Percentiles rank a stretch among this genome's conserved stretches.
Evolutionary conservation across 2,113 vertebrate genomes (phyloP).

Genomic region (Rhea americana): DNA sequence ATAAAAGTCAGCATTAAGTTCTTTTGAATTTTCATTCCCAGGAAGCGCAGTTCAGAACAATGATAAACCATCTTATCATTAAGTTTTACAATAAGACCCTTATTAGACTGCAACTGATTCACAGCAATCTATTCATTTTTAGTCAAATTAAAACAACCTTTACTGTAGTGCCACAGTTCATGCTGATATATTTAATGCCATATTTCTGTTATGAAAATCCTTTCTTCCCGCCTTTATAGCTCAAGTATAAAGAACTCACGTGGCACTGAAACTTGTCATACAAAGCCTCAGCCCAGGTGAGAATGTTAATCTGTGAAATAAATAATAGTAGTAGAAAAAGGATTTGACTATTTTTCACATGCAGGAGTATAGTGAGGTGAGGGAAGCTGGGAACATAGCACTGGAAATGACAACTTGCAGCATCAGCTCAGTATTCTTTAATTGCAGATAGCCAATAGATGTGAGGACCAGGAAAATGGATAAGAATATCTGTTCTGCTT

Average conservation of each 20-base stretch:
- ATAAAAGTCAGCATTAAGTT: constrained; percentile 23
- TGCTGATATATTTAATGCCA: constrained; percentile 38
- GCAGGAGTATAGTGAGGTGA: not conserved
- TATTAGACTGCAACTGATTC: constrained; percentile 59
- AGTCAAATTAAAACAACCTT: constrained; percentile 65
- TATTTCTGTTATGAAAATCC: constrained; percentile 38
- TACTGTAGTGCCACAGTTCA: constrained; percentile 50
- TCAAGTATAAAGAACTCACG: not conserved
- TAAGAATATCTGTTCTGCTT: not conserved
- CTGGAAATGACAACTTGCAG: not conserved
- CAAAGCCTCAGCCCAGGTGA: not conserved
- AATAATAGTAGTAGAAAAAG: not conserved
- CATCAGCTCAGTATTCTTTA: not conserved
- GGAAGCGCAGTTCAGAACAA: constrained; percentile 13
- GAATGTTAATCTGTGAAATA: constrained; percentile 13
- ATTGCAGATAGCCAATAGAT: not conserved
- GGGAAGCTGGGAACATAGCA: not conserved
- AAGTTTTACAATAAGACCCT: constrained; percentile 38
- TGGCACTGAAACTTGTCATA: not conserved
- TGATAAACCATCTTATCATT: constrained; percentile 7
- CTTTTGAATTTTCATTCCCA: constrained; percentile 18
- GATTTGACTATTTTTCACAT: not conserved
- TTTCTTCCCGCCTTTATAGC: constrained; percentile 9
- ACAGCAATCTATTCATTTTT: constrained; percentile 54
- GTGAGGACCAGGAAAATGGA: not conserved